Percentiles rank a stretch among this genome's conserved stretches.
Conservation (phyloP, 2,888 invertebrate genomes). For the Metacarcinus magister region DNA sequence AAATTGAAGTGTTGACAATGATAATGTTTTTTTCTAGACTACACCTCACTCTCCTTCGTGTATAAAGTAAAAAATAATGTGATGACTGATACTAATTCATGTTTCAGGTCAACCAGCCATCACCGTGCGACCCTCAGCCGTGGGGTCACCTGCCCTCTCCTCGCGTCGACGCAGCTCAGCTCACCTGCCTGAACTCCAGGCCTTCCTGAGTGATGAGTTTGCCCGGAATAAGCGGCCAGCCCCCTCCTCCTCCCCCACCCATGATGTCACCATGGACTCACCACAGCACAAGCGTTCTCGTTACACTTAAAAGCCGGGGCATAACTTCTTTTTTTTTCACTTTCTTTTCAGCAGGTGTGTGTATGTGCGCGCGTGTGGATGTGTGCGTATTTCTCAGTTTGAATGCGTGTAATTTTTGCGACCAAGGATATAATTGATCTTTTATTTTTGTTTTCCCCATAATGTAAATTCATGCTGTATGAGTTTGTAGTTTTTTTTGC, state of each 20-base stretch:
- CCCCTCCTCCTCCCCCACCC: constrained; percentile 86
- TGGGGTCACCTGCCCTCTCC: constrained; percentile 74
- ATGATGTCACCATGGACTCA: constrained; percentile 91
- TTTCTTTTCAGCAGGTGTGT: neutral
- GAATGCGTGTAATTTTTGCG: neutral
- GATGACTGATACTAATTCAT: neutral
- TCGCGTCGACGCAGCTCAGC: constrained; percentile 84
- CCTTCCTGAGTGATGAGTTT: constrained; percentile 89
- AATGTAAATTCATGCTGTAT: neutral
- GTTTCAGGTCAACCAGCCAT: constrained; percentile 67
- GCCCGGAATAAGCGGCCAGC: constrained; percentile 90
- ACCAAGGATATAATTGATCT: neutral
- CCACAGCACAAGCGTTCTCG: constrained; percentile 91
- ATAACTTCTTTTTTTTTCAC: neutral
- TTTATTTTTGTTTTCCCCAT: neutral
- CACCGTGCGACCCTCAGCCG: constrained; percentile 69
- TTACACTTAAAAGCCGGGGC: constrained; percentile 86
- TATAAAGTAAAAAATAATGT: no score
- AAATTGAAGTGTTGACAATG: no score
- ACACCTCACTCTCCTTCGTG: no score
- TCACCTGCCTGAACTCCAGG: constrained; percentile 86
- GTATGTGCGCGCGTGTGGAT: neutral
- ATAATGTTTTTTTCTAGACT: no score
- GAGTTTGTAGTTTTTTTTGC: neutral
- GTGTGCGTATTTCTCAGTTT: neutral